Conservation (phyloP, 2,797 vertebrate species). For the Microctenopoma steveboyesi region DNA sequence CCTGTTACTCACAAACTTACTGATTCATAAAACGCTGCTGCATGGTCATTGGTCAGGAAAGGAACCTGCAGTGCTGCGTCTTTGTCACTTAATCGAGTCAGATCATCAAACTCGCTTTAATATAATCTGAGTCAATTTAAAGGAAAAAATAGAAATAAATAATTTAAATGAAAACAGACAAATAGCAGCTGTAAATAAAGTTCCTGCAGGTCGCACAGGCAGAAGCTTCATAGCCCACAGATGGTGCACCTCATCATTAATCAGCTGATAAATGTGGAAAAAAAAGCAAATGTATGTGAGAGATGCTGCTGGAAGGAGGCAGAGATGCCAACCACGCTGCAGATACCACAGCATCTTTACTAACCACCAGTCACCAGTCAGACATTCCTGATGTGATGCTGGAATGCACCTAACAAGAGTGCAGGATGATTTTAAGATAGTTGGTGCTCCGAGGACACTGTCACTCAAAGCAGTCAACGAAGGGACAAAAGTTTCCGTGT, state of each 20-base stretch:
- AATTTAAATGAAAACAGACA: too few species aligned
- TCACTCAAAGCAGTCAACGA: too few species aligned
- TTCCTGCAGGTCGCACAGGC: background rate
- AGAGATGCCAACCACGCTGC: constrained; percentile 55
- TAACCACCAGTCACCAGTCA: constrained; percentile 51
- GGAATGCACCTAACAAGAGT: constrained; percentile 28
- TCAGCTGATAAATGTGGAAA: constrained; percentile 6
- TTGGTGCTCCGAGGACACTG: constrained; percentile 17
- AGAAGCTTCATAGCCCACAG: too few species aligned
- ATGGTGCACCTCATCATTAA: background rate
- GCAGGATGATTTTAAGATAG: constrained; percentile 19
- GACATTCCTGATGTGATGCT: constrained; percentile 29
- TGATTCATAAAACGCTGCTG: background rate
- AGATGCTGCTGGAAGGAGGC: constrained; percentile 35
- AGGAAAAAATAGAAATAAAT: too few species aligned
- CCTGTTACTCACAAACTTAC: background rate
- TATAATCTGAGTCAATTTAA: too few species aligned
- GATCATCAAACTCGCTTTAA: too few species aligned
- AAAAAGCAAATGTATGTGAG: background rate
- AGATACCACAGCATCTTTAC: constrained; percentile 55
- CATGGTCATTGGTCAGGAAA: background rate
- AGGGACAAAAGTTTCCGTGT: too few species aligned
- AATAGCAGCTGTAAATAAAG: too few species aligned
- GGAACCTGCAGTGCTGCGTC: too few species aligned
- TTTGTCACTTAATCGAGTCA: too few species aligned